These are phyloP conservation scores for Sebastolobus alascanus DNA, from an alignment of 2,797 vertebrate genomes.

Conservation along the genomic window DNA sequence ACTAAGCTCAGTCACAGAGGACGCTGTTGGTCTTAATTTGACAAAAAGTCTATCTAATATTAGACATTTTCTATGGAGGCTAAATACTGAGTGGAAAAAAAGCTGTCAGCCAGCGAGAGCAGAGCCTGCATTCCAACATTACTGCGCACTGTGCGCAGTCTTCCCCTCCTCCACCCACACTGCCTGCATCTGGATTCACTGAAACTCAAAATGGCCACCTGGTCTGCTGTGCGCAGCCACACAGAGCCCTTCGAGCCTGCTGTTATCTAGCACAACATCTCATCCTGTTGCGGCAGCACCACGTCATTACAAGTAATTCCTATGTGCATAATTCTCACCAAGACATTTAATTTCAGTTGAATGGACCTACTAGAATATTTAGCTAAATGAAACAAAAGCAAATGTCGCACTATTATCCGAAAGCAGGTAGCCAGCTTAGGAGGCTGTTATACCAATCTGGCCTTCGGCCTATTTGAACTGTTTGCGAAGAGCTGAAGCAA, in stretches of 20 bases:
- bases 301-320: not conserved
- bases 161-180: conserved; percentile 66
- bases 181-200: conserved; percentile 78
- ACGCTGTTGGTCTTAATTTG: not conserved
- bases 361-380: not conserved
- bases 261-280: conserved; percentile 29
- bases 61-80: conserved; percentile 8
- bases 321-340: not conserved
- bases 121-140: conserved; percentile 73
- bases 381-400: not conserved
- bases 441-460: not conserved
- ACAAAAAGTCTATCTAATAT: conserved; percentile 1
- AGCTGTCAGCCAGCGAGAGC: conserved; percentile 54
- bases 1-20: conserved; percentile 9
- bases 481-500: not conserved
- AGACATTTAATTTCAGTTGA: conserved; percentile 7
- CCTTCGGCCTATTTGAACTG: not conserved
- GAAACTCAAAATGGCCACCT: conserved; percentile 85
- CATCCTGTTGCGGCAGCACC: conserved; percentile 22
- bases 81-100: conserved; percentile 37
- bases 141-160: conserved; percentile 67
- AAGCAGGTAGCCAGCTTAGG: not conserved
- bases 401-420: not conserved
- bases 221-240: conserved; percentile 66
- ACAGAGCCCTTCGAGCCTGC: conserved; percentile 39